Evolutionary conservation across 2,797 vertebrate genomes (phyloP).

Genomic region (Remorina albescens): DNA sequence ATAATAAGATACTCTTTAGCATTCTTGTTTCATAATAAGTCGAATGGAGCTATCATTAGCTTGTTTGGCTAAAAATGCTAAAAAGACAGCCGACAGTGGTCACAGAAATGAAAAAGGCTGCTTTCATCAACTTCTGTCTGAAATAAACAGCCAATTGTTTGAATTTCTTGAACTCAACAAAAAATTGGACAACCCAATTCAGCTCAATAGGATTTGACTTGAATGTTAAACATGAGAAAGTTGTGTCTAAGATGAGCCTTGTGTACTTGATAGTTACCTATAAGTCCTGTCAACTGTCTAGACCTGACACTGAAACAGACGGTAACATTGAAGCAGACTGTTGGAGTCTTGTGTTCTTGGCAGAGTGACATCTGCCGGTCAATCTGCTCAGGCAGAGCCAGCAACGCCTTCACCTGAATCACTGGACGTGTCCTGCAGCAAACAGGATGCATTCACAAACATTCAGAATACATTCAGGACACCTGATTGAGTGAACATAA

Average conservation of each 20-base stretch:
- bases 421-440: conserved; percentile 91
- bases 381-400: conserved; percentile 87
- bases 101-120: neutral
- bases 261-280: conserved; percentile 82
- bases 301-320: conserved; percentile 92
- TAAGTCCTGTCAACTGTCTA: conserved; percentile 85
- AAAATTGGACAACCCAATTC: too few relatives aligned
- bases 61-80: neutral
- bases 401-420: conserved; percentile 87
- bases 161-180: neutral
- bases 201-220: neutral
- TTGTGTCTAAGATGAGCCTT: neutral
- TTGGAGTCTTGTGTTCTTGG: conserved; percentile 83
- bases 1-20: too few relatives aligned
- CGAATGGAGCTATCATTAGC: neutral
- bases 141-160: neutral
- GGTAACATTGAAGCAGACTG: conserved; percentile 87
- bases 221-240: neutral
- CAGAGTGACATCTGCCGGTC: conserved; percentile 87
- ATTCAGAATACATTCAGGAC: too few relatives aligned
- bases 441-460: conserved; percentile 25
- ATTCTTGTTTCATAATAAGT: too few relatives aligned
- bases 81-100: neutral
- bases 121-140: neutral
- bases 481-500: too few relatives aligned